Base-by-base conservation (phyloP, 1,140 invertebrate genomes). In the Wiebesia pumilae region DNA sequence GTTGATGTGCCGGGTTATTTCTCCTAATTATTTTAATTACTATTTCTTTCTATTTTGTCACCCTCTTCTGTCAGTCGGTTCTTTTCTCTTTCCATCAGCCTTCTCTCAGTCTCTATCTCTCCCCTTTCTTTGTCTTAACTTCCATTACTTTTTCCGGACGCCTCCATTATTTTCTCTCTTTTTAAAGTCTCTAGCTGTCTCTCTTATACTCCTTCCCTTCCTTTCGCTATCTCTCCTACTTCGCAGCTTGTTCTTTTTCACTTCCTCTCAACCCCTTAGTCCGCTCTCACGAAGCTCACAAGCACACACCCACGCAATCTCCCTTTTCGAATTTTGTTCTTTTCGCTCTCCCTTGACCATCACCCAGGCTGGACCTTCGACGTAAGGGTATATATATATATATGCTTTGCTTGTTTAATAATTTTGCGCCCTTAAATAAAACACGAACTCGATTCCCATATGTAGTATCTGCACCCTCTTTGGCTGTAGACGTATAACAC, bases 341-440 rank as follows among this genome's bases (percentile, higher is more conserved):
- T 47, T 21, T 47, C 33, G 27, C 80, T 69, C 62, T 81, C 58
- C 80, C 62, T 81, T 81, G 65, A 81, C 65, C 80, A 47, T 81
- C 3, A 40, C 0, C 19, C 16, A 43, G n/a, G 14, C 58, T 33
- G 40, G 62, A 81, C 27, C 79, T 81, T 81, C 65, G 62, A 65
- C 0, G 51, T 19, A n/a, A n/a, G 10, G 10, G 43, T 7, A 21
- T 65, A 62, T n/a, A 58, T n/a, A n/a, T 19, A 58, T 81, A 40
- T 67, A 58, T 67, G 58, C 58, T 71, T 71, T 82, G 35, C 67
- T 82, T 71, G 81, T 71, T 82, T 82, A 82, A 82, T 82, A 82
- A 82, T 82, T 82, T 82, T 82, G 65, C 12, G 12, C 65, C 58
- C 81, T 82, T 82, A 71, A 82, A 82, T 82, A 71, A 82, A 82